Evolutionary conservation across 2,888 invertebrate species (phyloP), one percentile per base, ranked within the genome.

Genomic region (Odontothrips loti): DNA sequence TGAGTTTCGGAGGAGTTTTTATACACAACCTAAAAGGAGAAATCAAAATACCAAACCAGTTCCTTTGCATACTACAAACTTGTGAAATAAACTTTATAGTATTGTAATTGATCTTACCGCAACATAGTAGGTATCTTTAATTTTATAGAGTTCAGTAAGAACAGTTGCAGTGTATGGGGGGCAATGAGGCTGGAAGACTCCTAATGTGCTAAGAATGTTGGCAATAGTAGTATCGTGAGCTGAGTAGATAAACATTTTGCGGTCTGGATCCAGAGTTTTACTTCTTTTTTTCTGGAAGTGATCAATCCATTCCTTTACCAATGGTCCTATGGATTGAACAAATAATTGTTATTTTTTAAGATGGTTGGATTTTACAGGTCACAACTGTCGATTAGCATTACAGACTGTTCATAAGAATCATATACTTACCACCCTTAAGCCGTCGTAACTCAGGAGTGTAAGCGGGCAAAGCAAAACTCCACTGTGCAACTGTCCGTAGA

Each of bases 191-290:
- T 79, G 75, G 17, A 80, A 2, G 47, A 95, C 84, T 20, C 91
- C 91, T 34, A 97, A 87, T 0, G 93, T 90, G 86, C 92, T 93
- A 1, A 96, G 88, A 58, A 96, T 85, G 85, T 91, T 93, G 0
- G 93, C 93, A 20, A 97, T 88, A 0, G 94, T 96, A 0, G 92
- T 90, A 86, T 97, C 96, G 85, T 97, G 96, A 0, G 89, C 95
- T 83, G 95, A 95, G 85, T 93, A 95, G 80, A 96, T 89, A 85
- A 91, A 90, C 75, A 95, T 83, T 84, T 92, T 93, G 29, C 91
- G 88, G 83, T 90, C 85, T 0, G 89, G 89, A 17, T 85, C 85
- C 82, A 91, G 79, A 80, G 81, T n/a, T 23, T 82, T 80, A 34
- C 79, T 79, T n/a, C 82, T 63, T 47, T 83, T 85, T 10, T 84